A percentile compares a stretch with the other conserved stretches of the same genome.
These are phyloP conservation scores for Ptilodon capucinus DNA, from an alignment of 2,888 invertebrate species.

Conservation along the genomic window DNA sequence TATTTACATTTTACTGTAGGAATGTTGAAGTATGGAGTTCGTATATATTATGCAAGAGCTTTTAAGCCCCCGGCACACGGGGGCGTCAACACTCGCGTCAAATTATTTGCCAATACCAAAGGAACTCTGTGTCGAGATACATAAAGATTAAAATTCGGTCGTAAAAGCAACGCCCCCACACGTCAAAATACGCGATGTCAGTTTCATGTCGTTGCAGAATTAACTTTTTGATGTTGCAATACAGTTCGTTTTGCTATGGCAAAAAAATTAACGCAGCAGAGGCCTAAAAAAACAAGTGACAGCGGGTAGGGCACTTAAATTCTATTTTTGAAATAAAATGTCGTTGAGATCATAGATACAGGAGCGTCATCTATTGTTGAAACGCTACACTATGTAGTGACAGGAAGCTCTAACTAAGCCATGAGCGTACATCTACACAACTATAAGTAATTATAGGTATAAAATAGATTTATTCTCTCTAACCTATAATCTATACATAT, in stretches of 20 bases:
- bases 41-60: constrained; percentile 14
- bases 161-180: no score
- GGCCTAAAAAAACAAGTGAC: no score
- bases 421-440: constrained; percentile 49
- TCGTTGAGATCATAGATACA: constrained; percentile 1
- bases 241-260: no score
- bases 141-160: no score
- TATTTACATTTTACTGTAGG: constrained; percentile 61
- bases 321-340: background rate
- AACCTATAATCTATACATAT: constrained; percentile 65
- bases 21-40: constrained; percentile 67
- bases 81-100: no score
- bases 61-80: no score
- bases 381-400: constrained; percentile 26
- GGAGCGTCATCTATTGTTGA: background rate
- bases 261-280: no score
- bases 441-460: constrained; percentile 54
- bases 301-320: constrained; percentile 4
- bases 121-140: no score
- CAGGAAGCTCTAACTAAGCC: constrained; percentile 57
- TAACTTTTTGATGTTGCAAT: no score
- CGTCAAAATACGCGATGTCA: no score
- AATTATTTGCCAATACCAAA: no score
- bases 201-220: no score
- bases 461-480: constrained; percentile 76